These are phyloP conservation scores for Protophormia terraenovae DNA, from an alignment of 2,888 invertebrate species.

Conservation along the genomic window DNA sequence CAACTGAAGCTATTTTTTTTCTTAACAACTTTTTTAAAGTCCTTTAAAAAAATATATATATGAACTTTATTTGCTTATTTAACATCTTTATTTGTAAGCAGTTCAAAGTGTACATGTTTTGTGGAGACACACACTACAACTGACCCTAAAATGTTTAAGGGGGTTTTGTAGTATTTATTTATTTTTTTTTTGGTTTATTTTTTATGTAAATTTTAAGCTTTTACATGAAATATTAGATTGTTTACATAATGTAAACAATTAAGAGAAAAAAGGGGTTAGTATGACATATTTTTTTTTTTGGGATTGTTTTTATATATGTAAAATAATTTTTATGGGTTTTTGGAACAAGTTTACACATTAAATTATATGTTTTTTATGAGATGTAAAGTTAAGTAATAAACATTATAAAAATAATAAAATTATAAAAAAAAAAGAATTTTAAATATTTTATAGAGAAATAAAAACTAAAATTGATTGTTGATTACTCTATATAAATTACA, in stretches of 20 bases:
- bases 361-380: too few relatives aligned
- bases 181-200: neutral
- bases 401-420: too few relatives aligned
- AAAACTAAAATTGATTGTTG: too few relatives aligned
- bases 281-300: neutral
- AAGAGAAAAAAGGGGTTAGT: neutral
- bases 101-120: neutral
- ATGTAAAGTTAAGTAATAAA: too few relatives aligned
- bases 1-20: neutral
- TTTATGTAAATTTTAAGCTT: neutral
- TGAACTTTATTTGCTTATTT: neutral
- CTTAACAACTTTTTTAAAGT: neutral
- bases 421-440: too few relatives aligned
- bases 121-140: neutral
- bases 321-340: too few relatives aligned
- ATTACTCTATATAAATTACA: too few relatives aligned
- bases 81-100: neutral
- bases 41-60: neutral
- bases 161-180: neutral
- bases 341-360: too few relatives aligned
- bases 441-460: too few relatives aligned
- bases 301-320: neutral
- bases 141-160: neutral
- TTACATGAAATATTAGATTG: neutral
- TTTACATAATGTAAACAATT: neutral